phyloP scores from a whole-genome alignment of 1,140 invertebrate genomes.

The Venturia canescens region DNA sequence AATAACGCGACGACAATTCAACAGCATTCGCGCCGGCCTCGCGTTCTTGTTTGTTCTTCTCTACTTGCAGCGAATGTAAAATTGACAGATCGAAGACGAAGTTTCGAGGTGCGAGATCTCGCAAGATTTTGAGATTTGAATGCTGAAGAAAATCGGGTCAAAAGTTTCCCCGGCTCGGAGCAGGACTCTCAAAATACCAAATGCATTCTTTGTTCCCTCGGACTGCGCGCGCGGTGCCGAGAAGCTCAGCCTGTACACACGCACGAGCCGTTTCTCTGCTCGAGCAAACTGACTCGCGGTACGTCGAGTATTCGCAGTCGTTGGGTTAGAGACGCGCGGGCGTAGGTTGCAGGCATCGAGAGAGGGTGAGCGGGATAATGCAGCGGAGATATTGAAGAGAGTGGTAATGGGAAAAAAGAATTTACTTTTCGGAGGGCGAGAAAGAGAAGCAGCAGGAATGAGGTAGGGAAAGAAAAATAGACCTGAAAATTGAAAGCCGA shows the following conservation, averaged over 20 bases:
- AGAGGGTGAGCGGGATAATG: background rate
- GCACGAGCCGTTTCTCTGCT: slow-evolving; percentile 22
- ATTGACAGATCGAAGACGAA: too few species aligned
- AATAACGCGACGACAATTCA: too few species aligned
- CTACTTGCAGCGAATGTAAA: too few species aligned
- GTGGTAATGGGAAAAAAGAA: slow-evolving; percentile 50
- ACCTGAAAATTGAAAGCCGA: background rate
- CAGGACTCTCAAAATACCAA: slow-evolving; percentile 47
- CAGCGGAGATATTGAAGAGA: slow-evolving; percentile 53
- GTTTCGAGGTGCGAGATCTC: too few species aligned
- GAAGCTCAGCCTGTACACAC: slow-evolving; percentile 9
- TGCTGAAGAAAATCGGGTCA: too few species aligned
- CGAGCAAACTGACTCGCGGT: background rate
- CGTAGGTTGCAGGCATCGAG: slow-evolving; percentile 52
- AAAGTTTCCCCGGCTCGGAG: too few species aligned
- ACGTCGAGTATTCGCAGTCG: slow-evolving; percentile 38
- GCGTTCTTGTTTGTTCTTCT: too few species aligned
- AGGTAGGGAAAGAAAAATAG: background rate
- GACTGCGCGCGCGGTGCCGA: background rate
- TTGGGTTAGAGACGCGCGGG: slow-evolving; percentile 44
- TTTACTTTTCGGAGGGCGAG: slow-evolving; percentile 47
- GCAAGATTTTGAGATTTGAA: too few species aligned
- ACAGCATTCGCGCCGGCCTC: too few species aligned
- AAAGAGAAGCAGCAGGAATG: background rate
- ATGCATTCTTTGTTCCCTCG: slow-evolving; percentile 65